Evolutionary conservation across 2,797 vertebrate species (phyloP).

Genomic region (Hyperoplus lanceolatus): DNA sequence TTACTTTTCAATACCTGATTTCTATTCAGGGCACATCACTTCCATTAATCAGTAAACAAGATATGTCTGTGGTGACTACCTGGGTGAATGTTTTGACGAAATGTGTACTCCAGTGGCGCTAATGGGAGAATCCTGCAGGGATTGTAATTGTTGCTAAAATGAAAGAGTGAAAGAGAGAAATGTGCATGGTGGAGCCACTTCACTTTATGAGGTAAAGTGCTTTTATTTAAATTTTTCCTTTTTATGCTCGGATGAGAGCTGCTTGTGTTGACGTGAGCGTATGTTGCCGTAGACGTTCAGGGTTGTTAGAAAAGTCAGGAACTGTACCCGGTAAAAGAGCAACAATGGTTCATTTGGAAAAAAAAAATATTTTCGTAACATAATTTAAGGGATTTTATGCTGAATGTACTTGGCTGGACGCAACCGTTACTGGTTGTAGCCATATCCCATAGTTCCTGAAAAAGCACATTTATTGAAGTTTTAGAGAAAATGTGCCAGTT

Average conservation of each 20-base stretch:
- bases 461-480: background rate
- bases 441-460: background rate
- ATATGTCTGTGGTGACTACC: conserved; percentile 27
- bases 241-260: background rate
- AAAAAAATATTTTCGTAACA: background rate
- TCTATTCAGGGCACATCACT: conserved; percentile 22
- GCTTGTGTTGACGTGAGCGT: background rate
- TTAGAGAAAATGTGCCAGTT: background rate
- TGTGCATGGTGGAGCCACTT: background rate
- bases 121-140: conserved; percentile 29
- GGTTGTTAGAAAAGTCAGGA: background rate
- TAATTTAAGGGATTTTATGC: background rate
- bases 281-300: background rate
- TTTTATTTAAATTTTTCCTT: conserved; percentile 22
- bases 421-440: background rate
- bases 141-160: conserved; percentile 40
- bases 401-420: no score
- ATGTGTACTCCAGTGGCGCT: conserved; percentile 29
- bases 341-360: background rate
- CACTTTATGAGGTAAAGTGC: conserved; percentile 6
- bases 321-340: background rate
- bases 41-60: conserved; percentile 43
- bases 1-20: conserved; percentile 30
- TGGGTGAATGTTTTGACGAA: conserved; percentile 33
- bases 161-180: conserved; percentile 2